These are phyloP conservation scores for Archips crataeganus DNA, from an alignment of 2,888 invertebrate species.

Conservation along the genomic window DNA sequence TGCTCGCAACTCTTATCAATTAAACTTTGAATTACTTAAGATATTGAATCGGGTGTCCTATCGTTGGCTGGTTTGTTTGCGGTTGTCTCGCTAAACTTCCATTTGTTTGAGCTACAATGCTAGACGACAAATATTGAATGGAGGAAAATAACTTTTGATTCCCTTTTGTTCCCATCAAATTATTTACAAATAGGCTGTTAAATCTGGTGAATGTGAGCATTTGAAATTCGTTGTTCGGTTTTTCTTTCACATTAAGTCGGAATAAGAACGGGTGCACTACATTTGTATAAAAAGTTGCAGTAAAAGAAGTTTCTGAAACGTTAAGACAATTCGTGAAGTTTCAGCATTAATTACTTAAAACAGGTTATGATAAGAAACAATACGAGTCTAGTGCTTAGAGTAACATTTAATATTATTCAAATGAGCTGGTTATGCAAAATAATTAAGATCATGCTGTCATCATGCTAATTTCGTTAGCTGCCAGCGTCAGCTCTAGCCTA, in stretches of 20 bases:
- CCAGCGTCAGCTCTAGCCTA: neutral
- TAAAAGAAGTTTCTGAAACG: too few species aligned
- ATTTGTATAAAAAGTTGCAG: too few species aligned
- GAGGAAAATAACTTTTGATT: neutral
- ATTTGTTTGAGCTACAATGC: too few species aligned
- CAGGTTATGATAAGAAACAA: neutral
- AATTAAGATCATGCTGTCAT: slow-evolving; percentile 16
- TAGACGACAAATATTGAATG: too few species aligned
- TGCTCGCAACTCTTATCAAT: too few species aligned
- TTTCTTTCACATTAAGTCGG: too few species aligned
- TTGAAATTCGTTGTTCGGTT: too few species aligned
- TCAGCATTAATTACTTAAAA: neutral
- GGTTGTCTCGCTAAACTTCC: too few species aligned
- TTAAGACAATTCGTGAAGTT: neutral
- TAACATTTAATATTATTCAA: slow-evolving; percentile 12
- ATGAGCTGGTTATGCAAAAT: slow-evolving; percentile 9
- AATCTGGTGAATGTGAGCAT: neutral
- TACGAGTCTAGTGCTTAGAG: neutral
- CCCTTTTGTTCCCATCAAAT: neutral
- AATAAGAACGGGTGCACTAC: too few species aligned
- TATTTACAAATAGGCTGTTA: neutral
- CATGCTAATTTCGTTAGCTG: slow-evolving; percentile 15
- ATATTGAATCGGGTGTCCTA: neutral
- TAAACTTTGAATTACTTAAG: too few species aligned
- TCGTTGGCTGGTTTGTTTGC: neutral